Base-by-base conservation (phyloP, 1,140 invertebrate species). In the Lordiphosa stackelbergi region DNA sequence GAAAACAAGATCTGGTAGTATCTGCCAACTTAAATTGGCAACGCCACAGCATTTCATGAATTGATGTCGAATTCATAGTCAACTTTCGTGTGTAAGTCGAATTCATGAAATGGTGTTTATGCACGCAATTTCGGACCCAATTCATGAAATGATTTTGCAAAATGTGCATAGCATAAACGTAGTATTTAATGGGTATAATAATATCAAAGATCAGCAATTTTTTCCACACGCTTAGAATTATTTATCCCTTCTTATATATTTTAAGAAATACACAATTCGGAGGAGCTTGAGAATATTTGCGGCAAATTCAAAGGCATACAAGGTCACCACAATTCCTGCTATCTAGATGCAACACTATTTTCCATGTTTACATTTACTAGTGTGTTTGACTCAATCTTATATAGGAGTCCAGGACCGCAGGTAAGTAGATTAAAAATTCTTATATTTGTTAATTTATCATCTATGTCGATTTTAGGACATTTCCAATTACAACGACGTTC, bases 291-390 rank as follows among this genome's bases (percentile, higher is more conserved):
- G 54, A 90, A 89, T 34, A 90, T 93, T 53, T 94, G 92, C 78
- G 93, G 94, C 12, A 95, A 95, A 88, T 94, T 92, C 84, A 90
- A 92, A 65, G 97, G 97, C 3, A 98, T 98, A 72, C 97, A 99
- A 89, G 98, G 98, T 4, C 96, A 98, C 88, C 95, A 98, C 83
- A 99, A 99, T 90, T 98, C 97, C 0, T 99, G 98, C 88, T 99
- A 99, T 88, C 90, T 99, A 56, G 98, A 99, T 88, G 96, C 97
- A 1, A 98, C 96, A 3, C 89, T 99, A 5, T 98, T 98, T 88
- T 93, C 95, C 12, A 99, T 99, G 97, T 99, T 98, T 88, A 95
- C 97, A 7, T 98, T 97, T 87, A 97, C 95, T 0, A 94, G 94
- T 79, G 96, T 97, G 1, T 98, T 98, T 89, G 97, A 98, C 89